Evolutionary conservation across 1,140 invertebrate species (phyloP), one percentile per base, ranked within the genome.

Genomic region (Diprion similis): DNA sequence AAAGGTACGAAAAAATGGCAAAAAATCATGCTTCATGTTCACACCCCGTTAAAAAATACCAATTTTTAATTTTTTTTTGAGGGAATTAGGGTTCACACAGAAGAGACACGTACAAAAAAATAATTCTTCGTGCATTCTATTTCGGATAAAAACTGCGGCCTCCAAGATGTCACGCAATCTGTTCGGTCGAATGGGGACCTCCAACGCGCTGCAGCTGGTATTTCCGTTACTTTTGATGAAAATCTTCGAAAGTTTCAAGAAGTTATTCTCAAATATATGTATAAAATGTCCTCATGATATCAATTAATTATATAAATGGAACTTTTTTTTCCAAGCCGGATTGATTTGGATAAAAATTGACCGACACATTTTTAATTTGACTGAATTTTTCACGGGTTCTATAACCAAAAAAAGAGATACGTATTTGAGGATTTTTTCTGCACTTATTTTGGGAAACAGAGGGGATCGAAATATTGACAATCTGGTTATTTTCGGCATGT

Each of bases 51-150:
- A n/a, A 66, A 73, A 73, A 66, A 10, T 48, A 18, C 17, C 66
- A 68, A 73, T 73, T 73, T 68, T 68, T 48, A 73, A 67, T n/a
- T n/a, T 18, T 67, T 67, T 13, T 68, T 73, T 73, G 46, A 46
- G 24, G 24, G 18, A n/a, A 73, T n/a, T 73, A 46, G 1, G 37
- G 46, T 73, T 68, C 71, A 73, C 67, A 73, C 46, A 66, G 24
- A 66, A 46, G 66, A 64, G 24, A 73, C 67, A 68, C 68, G n/a
- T 70, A n/a, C 15, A 10, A n/a, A n/a, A n/a, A n/a, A n/a, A 51
- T 10, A 51, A n/a, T n/a, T n/a, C n/a, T 15, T 51, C 10, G 10
- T 51, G n/a, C n/a, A n/a, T n/a, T 51, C 1, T 10, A 10, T 51
- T 51, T 51, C 48, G 15, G 48, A 51, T 51, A 15, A 51, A 1